A percentile compares a stretch with the other conserved stretches of the same genome.
Evolutionary conservation across 37 sponge, comb jelly and placozoan species (phyloP).

Genomic region (Ianthella basta): DNA sequence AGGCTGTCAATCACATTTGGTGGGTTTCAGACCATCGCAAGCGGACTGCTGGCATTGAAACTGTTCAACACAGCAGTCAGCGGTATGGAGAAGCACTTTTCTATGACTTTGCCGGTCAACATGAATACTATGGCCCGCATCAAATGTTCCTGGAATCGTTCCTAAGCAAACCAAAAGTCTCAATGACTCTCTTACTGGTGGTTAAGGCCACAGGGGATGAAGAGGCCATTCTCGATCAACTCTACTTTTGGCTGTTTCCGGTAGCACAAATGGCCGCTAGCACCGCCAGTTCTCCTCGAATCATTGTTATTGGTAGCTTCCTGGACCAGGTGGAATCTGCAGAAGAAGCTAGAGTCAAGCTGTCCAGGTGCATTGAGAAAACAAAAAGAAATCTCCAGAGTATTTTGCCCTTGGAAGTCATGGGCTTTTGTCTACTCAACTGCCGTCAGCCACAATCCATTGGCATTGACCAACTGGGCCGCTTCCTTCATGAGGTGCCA

Average conservation of each 20-base stretch:
- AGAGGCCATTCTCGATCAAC: neutral
- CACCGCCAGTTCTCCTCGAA: neutral
- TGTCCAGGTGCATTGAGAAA: neutral
- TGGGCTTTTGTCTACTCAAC: too few species aligned
- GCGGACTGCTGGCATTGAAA: constrained; percentile 32
- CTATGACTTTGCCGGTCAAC: constrained; percentile 49
- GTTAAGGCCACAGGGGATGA: neutral
- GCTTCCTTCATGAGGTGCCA: too few species aligned
- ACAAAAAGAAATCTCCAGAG: too few species aligned
- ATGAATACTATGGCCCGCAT: constrained; percentile 39
- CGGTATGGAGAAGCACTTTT: constrained; percentile 18
- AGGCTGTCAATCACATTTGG: neutral
- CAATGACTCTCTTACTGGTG: neutral
- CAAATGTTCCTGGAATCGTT: neutral
- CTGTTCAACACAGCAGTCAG: neutral
- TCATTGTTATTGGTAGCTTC: neutral
- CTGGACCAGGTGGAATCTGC: neutral
- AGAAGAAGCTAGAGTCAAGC: neutral
- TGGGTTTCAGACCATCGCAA: neutral
- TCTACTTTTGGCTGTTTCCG: neutral
- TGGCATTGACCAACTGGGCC: too few species aligned
- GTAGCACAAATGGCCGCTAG: neutral
- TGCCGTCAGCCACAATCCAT: too few species aligned
- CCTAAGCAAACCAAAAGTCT: neutral
- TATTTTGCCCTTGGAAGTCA: too few species aligned